These are phyloP conservation scores for Beaufortia kweichowensis DNA, from an alignment of 2,113 vertebrate species.

Conservation along the genomic window DNA sequence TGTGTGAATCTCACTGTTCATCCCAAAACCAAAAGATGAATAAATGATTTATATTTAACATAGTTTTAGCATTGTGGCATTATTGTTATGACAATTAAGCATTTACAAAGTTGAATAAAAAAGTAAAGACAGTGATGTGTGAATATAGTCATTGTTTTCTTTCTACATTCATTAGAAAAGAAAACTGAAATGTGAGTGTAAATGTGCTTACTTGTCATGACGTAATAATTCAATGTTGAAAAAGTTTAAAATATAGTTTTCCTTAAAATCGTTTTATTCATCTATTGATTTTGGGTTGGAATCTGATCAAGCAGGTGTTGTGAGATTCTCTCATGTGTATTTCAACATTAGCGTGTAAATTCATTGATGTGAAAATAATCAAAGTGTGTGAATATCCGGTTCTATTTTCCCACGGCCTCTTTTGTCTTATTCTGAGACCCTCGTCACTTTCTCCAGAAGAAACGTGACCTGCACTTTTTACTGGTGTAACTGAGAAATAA, in stretches of 20 bases:
- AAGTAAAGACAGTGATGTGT: neutral
- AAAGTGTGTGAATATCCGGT: constrained; percentile 44
- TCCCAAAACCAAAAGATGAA: neutral
- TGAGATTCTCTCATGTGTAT: constrained; percentile 24
- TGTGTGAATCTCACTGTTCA: constrained; percentile 13
- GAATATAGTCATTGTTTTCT: neutral
- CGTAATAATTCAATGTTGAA: neutral
- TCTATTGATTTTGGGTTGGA: neutral
- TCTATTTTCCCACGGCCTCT: constrained; percentile 28
- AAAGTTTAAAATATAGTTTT: neutral
- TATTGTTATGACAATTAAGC: too few relatives aligned
- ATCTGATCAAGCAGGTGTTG: constrained; percentile 22
- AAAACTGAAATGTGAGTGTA: neutral
- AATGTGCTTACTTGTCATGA: neutral
- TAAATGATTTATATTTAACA: neutral
- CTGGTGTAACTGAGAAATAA: constrained; percentile 43
- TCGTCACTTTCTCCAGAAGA: constrained; percentile 27
- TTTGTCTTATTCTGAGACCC: constrained; percentile 32
- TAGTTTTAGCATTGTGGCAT: neutral
- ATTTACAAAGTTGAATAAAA: too few relatives aligned
- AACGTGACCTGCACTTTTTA: constrained; percentile 43
- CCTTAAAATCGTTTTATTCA: neutral
- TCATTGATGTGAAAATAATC: constrained; percentile 59
- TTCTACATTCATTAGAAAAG: too few relatives aligned
- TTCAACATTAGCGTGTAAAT: constrained; percentile 54